Base-by-base conservation (phyloP, 2,888 invertebrate species). In the Plagodis pulveraria region DNA sequence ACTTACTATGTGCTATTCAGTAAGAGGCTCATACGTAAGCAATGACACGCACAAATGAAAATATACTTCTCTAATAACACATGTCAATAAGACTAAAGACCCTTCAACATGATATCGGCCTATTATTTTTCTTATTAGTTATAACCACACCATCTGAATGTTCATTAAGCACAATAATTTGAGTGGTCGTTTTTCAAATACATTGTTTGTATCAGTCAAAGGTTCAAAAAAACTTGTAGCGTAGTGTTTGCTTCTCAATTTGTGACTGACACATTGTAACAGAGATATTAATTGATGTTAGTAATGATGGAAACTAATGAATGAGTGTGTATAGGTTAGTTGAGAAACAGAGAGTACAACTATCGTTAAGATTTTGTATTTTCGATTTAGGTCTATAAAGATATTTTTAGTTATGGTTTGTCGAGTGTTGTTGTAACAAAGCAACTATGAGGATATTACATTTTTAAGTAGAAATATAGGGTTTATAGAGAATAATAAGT, bases 181-280 rank as follows among this genome's bases (percentile, higher is more conserved):
- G 86, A 85, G 85, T 84, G 87, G 78, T 86, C 86, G 84, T 90
- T 89, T 86, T 74, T 86, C 86, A 87, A 78, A 71, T 61, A 72
- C 77, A 83, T 89, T 87, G 87, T 90, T 85, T 83, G 82, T 82
- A 78, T 76, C 80, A 66, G 74, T 76, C 77, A 80, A 63, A 59
- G 58, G 73, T 61, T 59, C 68, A 67, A 78, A 78, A 40, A 76
- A 75, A 77, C 67, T 49, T 49, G 73, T 73, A 74, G 74, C 82
- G 42, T 79, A 81, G 88, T 91, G 89, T 91, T 91, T 91, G 90
- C 87, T 91, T 88, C 91, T 91, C 89, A 91, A 91, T 91, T 90
- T 87, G 79, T 75, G 72, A 79, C 87, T 89, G 91, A 91, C 91
- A 86, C 83, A 79, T 84, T 81, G 85, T 84, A 88, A 91, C 91